Evolutionary conservation across 2,797 vertebrate genomes (phyloP).

Genomic region (Perodicticus potto): DNA sequence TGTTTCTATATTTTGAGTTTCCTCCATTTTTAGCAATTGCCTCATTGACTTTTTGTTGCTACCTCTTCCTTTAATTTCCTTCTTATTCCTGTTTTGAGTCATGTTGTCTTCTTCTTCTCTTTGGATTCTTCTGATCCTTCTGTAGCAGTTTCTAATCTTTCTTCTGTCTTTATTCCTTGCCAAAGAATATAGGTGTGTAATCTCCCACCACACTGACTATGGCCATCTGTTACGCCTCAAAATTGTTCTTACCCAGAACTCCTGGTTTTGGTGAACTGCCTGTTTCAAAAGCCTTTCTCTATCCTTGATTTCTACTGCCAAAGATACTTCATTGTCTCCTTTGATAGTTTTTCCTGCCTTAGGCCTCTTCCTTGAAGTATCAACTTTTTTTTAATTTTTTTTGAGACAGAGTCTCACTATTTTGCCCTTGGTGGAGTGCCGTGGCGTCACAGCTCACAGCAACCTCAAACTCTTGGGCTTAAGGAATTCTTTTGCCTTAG

Average conservation of each 20-base stretch:
- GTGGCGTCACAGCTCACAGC: no score
- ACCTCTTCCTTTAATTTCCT: constrained; percentile 21
- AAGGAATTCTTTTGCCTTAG: no score
- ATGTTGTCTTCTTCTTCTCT: not conserved
- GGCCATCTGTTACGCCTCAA: not conserved
- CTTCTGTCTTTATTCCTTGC: constrained; percentile 25
- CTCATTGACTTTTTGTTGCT: constrained; percentile 3
- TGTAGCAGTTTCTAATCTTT: not conserved
- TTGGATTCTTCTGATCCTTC: constrained; percentile 4
- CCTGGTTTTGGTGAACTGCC: not conserved
- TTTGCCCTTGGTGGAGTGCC: no score
- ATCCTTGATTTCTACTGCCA: not conserved
- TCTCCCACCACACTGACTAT: not conserved
- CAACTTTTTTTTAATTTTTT: not conserved
- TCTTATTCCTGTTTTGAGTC: not conserved
- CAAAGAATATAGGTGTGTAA: not conserved
- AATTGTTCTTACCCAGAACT: not conserved
- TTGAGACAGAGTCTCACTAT: no score
- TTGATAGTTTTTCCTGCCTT: not conserved
- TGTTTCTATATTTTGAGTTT: not conserved
- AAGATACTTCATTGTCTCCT: constrained; percentile 1
- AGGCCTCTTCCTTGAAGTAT: not conserved
- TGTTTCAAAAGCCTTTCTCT: not conserved
- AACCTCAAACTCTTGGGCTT: no score
- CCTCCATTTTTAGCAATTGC: not conserved